Percentiles rank a stretch among this genome's conserved stretches.
phyloP scores from a whole-genome alignment of 2,113 vertebrate genomes.

The Grammomys surdaster region DNA sequence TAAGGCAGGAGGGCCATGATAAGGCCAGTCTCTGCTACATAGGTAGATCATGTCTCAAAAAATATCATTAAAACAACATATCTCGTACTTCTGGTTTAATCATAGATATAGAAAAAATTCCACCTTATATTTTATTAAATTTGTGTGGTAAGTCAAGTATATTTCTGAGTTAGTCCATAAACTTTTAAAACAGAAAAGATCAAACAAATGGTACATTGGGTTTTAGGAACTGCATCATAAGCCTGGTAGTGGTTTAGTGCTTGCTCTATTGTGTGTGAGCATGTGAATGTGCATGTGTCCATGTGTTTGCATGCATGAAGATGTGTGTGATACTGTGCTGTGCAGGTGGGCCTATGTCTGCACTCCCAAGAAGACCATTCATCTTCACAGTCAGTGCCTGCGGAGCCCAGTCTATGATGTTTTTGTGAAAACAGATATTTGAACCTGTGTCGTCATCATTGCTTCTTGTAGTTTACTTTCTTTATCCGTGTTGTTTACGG shows the following conservation, averaged over 20 bases:
- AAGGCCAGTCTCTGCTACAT: background rate
- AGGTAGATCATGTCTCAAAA: background rate
- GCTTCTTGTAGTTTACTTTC: conserved; percentile 8
- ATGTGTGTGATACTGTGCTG: background rate
- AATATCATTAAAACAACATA: background rate
- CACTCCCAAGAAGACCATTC: background rate
- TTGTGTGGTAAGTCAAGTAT: background rate
- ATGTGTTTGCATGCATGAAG: rapidly evolving
- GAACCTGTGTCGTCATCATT: background rate
- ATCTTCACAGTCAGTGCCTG: background rate
- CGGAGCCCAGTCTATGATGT: background rate
- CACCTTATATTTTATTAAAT: background rate
- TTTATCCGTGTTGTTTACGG: background rate
- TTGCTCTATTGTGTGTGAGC: rapidly evolving
- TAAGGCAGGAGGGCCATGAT: background rate
- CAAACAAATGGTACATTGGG: background rate
- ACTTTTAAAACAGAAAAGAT: background rate
- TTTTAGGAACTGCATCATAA: background rate
- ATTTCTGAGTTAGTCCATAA: conserved; percentile 33
- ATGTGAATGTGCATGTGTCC: too few relatives aligned
- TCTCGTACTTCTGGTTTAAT: conserved; percentile 33
- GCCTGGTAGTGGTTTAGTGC: background rate
- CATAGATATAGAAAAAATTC: background rate
- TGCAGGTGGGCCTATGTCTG: background rate
- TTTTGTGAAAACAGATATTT: background rate